Percentiles rank a stretch among this genome's conserved stretches.
Conservation (phyloP, 2,888 invertebrate species). For the Meteorus colon region DNA sequence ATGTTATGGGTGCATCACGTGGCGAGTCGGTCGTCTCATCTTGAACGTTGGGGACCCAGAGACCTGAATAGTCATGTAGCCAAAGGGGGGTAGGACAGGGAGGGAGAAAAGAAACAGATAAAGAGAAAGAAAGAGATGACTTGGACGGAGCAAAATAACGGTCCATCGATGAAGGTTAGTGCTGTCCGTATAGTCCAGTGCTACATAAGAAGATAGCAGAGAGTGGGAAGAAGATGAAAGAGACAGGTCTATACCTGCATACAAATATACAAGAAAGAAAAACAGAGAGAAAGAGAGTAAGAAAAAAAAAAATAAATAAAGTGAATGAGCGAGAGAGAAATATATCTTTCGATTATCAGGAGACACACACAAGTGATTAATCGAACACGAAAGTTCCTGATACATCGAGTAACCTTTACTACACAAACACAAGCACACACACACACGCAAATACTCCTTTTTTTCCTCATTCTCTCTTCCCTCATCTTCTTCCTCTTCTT, state of each 20-base stretch:
- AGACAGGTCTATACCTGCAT: slow-evolving; percentile 8
- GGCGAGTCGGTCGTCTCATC: slow-evolving; percentile 51
- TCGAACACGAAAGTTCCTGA: slow-evolving; percentile 7
- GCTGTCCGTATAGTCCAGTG: slow-evolving; percentile 57
- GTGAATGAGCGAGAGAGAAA: slow-evolving; percentile 14
- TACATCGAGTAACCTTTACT: slow-evolving; percentile 1
- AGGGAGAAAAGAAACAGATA: slow-evolving; percentile 56
- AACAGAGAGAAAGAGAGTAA: slow-evolving; percentile 5
- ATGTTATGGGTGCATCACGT: slow-evolving; percentile 45
- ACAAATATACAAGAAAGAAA: slow-evolving; percentile 1
- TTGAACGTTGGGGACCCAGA: slow-evolving; percentile 68
- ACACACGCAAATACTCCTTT: neutral
- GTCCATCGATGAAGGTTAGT: slow-evolving; percentile 71
- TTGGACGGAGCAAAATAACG: slow-evolving; percentile 70
- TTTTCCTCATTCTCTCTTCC: neutral
- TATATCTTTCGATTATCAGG: slow-evolving; percentile 9
- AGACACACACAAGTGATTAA: slow-evolving; percentile 13
- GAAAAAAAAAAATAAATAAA: neutral
- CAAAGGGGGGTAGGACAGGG: slow-evolving; percentile 57
- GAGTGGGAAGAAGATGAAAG: slow-evolving; percentile 36
- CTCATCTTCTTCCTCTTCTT: neutral
- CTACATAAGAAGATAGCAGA: slow-evolving; percentile 7
- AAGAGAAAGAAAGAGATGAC: slow-evolving; percentile 65
- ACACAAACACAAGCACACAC: neutral
- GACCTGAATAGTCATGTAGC: slow-evolving; percentile 71